phyloP scores from a whole-genome alignment of 2,888 invertebrate genomes.

The Panopea generosa region DNA sequence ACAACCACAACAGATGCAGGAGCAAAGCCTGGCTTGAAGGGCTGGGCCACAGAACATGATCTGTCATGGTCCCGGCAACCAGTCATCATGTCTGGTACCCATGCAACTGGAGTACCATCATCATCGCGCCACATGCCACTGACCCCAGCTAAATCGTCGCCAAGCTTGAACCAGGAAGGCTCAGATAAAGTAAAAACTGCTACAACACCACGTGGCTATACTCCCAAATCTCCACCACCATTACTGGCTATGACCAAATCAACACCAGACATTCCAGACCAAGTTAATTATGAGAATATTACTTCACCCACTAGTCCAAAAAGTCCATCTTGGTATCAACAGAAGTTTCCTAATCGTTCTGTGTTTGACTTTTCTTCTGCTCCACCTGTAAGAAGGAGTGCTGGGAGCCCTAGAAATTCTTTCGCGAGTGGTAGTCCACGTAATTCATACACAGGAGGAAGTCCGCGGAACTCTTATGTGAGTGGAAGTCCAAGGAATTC shows the following conservation, averaged over 20 bases:
- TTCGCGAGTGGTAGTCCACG: slow-evolving; percentile 43
- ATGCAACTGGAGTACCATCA: slow-evolving; percentile 41
- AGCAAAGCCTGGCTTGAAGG: slow-evolving; percentile 54
- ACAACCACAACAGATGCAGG: slow-evolving; percentile 12
- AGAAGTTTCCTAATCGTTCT: slow-evolving; percentile 55
- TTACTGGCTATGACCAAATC: slow-evolving; percentile 57
- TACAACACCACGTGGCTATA: slow-evolving; percentile 43
- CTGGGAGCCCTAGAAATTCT: slow-evolving; percentile 54
- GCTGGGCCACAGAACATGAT: slow-evolving; percentile 66
- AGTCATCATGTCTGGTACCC: slow-evolving; percentile 57
- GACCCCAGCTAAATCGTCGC: slow-evolving; percentile 73
- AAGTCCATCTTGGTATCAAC: slow-evolving; percentile 60
- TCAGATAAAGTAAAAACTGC: slow-evolving; percentile 6
- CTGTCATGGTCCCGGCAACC: slow-evolving; percentile 52
- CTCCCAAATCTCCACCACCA: slow-evolving; percentile 41
- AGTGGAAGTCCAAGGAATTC: slow-evolving; percentile 61
- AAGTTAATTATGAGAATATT: slow-evolving; percentile 51
- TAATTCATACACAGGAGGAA: slow-evolving; percentile 52
- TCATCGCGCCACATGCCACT: slow-evolving; percentile 56
- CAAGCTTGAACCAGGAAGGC: slow-evolving; percentile 68
- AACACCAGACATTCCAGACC: slow-evolving; percentile 62
- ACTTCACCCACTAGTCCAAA: slow-evolving; percentile 63
- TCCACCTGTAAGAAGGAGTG: slow-evolving; percentile 19
- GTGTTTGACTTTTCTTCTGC: slow-evolving; percentile 53
- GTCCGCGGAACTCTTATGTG: slow-evolving; percentile 56